Percentiles rank a stretch among this genome's conserved stretches.
These are phyloP conservation scores for Hoplostethus atlanticus DNA, from an alignment of 2,797 vertebrate genomes.

Conservation along the genomic window DNA sequence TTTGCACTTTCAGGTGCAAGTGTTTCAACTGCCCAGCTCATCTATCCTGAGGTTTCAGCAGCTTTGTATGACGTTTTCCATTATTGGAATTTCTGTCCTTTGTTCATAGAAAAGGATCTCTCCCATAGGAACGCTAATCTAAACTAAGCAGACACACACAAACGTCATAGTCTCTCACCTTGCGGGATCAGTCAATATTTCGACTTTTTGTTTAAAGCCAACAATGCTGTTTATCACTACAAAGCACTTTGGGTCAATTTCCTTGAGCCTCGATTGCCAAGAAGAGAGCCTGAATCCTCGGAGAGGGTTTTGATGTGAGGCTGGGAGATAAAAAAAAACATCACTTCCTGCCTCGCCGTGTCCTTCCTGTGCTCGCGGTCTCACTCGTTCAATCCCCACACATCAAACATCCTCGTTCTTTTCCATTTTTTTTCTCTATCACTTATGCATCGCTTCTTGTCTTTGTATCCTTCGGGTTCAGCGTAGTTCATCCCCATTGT, in stretches of 20 bases:
- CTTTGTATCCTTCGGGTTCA: conserved; percentile 30
- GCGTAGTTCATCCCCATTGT: conserved; percentile 49
- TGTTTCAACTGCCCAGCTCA: too few relatives aligned
- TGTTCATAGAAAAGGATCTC: not conserved
- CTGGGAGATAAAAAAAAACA: conserved; percentile 52
- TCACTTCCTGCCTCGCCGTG: conserved; percentile 40
- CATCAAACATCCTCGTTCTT: conserved; percentile 44
- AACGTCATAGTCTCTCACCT: not conserved
- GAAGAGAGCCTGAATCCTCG: conserved; percentile 26
- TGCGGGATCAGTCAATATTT: conserved; percentile 14
- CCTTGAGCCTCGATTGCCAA: conserved; percentile 7
- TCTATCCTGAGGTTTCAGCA: too few relatives aligned
- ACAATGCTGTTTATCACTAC: conserved; percentile 6
- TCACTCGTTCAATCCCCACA: conserved; percentile 27
- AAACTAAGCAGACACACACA: not conserved
- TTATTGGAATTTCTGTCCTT: not conserved
- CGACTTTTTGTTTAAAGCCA: not conserved
- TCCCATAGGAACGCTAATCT: not conserved
- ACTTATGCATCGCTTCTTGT: conserved; percentile 12
- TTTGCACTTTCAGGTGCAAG: conserved; percentile 15
- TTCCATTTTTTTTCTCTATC: not conserved
- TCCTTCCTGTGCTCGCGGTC: conserved; percentile 27
- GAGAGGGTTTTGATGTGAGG: conserved; percentile 21
- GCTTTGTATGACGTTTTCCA: not conserved
- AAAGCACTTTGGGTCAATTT: conserved; percentile 18